Percentiles rank a stretch among this genome's conserved stretches.
These are phyloP conservation scores for Corythaixoides concolor DNA, from an alignment of 2,113 vertebrate species.

Conservation along the genomic window DNA sequence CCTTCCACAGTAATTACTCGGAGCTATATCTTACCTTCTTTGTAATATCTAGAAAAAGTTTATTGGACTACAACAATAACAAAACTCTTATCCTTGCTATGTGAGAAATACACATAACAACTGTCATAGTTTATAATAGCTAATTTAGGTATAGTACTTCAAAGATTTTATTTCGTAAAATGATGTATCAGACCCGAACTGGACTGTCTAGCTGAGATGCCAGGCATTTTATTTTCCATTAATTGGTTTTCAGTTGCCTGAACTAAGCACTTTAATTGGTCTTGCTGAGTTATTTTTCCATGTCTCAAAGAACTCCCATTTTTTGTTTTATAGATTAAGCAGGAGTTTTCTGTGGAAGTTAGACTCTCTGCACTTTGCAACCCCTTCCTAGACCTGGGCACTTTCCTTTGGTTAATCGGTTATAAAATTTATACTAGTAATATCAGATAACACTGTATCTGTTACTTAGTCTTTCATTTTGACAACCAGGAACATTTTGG, in stretches of 20 bases:
- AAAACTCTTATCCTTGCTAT: background rate
- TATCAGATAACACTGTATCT: background rate
- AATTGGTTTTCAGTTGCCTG: background rate
- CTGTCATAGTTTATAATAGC: background rate
- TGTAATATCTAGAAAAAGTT: background rate
- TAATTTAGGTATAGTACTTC: background rate
- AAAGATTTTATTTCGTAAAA: background rate
- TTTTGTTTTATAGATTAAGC: background rate
- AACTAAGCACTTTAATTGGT: background rate
- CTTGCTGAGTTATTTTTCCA: background rate
- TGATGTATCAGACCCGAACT: background rate
- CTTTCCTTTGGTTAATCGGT: fast-evolving
- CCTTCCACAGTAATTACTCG: background rate
- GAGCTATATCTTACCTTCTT: background rate
- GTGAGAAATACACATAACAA: background rate
- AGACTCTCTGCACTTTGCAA: background rate
- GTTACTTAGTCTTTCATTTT: background rate
- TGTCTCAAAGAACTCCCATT: background rate
- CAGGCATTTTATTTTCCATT: background rate
- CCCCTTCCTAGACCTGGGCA: background rate
- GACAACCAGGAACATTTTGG: conserved; percentile 88
- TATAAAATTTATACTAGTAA: background rate
- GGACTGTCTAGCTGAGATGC: background rate
- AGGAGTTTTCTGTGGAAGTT: background rate
- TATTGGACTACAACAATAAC: background rate